Evolutionary conservation across 2,888 invertebrate species (phyloP).

Genomic region (Carterocephalus palaemon): DNA sequence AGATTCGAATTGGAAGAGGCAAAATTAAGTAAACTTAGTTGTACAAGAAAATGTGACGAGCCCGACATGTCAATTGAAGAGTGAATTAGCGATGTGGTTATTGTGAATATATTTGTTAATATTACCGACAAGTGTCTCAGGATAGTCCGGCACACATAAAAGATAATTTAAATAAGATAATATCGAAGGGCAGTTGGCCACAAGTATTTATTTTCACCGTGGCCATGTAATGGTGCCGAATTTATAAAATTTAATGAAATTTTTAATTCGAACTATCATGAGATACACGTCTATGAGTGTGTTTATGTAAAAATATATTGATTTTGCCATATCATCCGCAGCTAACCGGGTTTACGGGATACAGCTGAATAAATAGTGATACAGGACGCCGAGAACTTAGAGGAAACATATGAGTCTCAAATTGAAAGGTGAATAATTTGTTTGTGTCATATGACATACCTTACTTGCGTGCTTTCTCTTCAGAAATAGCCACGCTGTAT

Average conservation of each 20-base stretch:
- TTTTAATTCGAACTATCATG: slow-evolving; percentile 5
- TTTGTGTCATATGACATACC: too few relatives aligned
- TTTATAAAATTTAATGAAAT: too few relatives aligned
- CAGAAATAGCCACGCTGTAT: too few relatives aligned
- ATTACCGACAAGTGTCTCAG: slow-evolving; percentile 28
- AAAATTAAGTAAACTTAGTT: slow-evolving; percentile 51
- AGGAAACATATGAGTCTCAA: too few relatives aligned
- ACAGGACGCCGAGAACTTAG: too few relatives aligned
- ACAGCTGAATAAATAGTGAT: not conserved
- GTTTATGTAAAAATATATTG: slow-evolving; percentile 11
- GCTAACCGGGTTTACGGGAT: not conserved
- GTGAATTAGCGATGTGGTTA: slow-evolving; percentile 64
- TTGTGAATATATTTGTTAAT: slow-evolving; percentile 51
- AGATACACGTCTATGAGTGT: slow-evolving; percentile 1
- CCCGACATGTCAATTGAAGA: slow-evolving; percentile 76
- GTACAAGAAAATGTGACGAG: slow-evolving; percentile 69
- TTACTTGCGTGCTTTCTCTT: too few relatives aligned
- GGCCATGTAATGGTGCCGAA: not conserved
- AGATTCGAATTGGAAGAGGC: slow-evolving; percentile 24
- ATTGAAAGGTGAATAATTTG: too few relatives aligned
- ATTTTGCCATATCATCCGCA: slow-evolving; percentile 10
- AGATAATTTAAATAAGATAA: too few relatives aligned
- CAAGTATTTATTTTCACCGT: not conserved
- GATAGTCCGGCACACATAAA: not conserved
- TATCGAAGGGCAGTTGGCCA: too few relatives aligned